Evolutionary conservation across 2,797 vertebrate genomes (phyloP).

Genomic region (Heteromormyrus szaboi): DNA sequence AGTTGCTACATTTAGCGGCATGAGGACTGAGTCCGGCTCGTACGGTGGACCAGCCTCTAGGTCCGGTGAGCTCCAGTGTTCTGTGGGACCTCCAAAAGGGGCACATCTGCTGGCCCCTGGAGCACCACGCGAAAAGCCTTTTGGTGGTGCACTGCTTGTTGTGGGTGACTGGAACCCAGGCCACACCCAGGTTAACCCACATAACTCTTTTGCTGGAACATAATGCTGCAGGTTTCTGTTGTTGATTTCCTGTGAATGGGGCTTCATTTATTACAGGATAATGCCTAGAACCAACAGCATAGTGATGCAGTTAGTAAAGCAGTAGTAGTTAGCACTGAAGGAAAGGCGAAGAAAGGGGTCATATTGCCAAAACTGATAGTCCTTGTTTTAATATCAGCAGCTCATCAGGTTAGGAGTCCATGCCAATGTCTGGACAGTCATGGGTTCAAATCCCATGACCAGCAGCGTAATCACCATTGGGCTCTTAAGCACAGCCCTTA

Average conservation of each 20-base stretch:
- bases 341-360: background rate
- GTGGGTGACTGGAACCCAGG: background rate
- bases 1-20: background rate
- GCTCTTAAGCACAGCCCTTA: background rate
- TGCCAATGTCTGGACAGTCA: background rate
- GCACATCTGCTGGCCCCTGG: background rate
- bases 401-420: background rate
- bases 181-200: background rate
- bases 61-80: background rate
- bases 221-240: background rate
- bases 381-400: background rate
- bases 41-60: background rate
- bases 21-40: background rate
- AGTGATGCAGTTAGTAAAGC: background rate
- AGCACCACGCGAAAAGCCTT: background rate
- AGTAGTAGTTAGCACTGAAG: background rate
- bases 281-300: background rate
- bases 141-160: background rate
- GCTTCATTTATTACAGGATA: background rate
- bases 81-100: background rate
- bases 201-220: background rate
- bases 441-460: background rate
- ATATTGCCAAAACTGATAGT: background rate
- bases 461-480: background rate
- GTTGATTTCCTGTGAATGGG: background rate